Conservation (phyloP, 35 echinoderm and acorn worm genomes). For the Heliocidaris tuberculata region DNA sequence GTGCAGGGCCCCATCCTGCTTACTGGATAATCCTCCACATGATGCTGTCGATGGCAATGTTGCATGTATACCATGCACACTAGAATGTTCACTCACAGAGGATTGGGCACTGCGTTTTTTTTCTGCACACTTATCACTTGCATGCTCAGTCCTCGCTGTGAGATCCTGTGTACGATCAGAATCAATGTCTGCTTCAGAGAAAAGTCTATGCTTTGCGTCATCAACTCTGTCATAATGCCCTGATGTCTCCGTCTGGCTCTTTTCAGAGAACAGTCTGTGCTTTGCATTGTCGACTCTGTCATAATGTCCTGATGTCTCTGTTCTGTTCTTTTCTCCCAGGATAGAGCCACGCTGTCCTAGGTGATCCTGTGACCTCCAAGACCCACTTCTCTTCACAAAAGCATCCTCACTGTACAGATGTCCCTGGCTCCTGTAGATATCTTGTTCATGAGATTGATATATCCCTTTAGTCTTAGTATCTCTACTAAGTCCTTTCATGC, state of each 20-base stretch:
- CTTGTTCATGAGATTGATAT: background rate
- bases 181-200: slow-evolving; percentile 9
- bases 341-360: background rate
- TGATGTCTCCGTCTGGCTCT: background rate
- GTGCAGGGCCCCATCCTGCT: background rate
- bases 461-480: background rate
- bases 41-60: background rate
- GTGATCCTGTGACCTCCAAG: background rate
- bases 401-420: background rate
- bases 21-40: background rate
- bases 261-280: background rate
- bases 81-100: background rate
- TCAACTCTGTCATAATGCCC: background rate
- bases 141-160: background rate
- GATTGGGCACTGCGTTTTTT: background rate
- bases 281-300: background rate
- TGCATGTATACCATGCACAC: background rate
- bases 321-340: background rate
- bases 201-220: slow-evolving; percentile 11
- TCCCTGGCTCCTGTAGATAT: background rate
- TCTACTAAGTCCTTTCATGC: background rate
- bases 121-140: background rate
- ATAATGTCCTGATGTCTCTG: background rate
- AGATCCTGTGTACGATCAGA: background rate
- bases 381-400: background rate